Evolutionary conservation across 2,888 invertebrate genomes (phyloP), one percentile per base, ranked within the genome.

Genomic region (Andrena minutula): DNA sequence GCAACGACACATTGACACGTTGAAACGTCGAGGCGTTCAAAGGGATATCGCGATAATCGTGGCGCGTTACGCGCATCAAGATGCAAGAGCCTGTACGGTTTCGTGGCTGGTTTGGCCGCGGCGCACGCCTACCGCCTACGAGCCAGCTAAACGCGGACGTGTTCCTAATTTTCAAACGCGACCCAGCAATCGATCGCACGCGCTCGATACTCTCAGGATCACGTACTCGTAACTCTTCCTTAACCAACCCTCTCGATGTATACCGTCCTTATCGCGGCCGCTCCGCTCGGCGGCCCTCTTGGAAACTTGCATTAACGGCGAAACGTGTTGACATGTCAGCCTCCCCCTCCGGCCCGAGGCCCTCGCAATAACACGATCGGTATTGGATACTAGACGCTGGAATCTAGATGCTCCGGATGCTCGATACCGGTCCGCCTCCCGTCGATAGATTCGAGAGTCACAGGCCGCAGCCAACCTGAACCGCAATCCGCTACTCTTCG

Each of bases 181-280:
- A 81, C 81, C 86, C 74, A 23, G 49, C 75, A 80, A 87, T 87
- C 89, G 86, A 89, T 85, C 83, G 86, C 76, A 82, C 80, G 82
- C 86, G 84, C 79, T 86, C 86, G 88, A 86, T 86, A 86, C 86
- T 53, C 86, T 71, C 76, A 74, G 88, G 81, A 87, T 87, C 85
- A 79, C 87, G 79, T 83, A 84, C 83, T 75, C 85, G 86, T 86
- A 86, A 88, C 86, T 88, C 85, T 82, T 86, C 88, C 85, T 85
- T 81, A 82, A 84, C 83, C 86, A 64, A 69, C 70, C 70, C 76
- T 61, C 78, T 49, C 83, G 63, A 79, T 81, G 86, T 85, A 86
- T 82, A 86, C 86, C 83, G 82, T 63, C 86, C 84, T 88, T 88
- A 88, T 85, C 88, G 88, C 74, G 76, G 41, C 72, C 76, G 64